Evolutionary conservation across 2,113 vertebrate genomes (phyloP).

Genomic region (Zapornia atra): DNA sequence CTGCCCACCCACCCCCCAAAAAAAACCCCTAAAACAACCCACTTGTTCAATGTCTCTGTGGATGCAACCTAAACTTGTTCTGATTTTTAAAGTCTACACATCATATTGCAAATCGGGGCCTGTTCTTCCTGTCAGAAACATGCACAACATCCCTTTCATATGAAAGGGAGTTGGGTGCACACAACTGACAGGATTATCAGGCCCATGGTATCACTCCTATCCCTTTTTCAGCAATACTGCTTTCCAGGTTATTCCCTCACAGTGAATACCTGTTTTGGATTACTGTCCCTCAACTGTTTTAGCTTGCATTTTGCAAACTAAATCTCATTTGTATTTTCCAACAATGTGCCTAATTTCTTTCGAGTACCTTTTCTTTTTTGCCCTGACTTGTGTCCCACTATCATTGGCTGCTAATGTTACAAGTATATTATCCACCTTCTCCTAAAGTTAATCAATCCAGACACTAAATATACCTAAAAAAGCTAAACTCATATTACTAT

Average conservation of each 20-base stretch:
- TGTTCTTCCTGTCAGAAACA: constrained; percentile 34
- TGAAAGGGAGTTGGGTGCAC: constrained; percentile 22
- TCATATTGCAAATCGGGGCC: background rate
- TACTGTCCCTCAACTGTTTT: background rate
- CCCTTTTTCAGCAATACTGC: constrained; percentile 57
- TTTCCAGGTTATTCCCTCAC: constrained; percentile 68
- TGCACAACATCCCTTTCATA: constrained; percentile 42
- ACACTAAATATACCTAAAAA: background rate
- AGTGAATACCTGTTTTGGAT: constrained; percentile 56
- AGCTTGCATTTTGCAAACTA: constrained; percentile 28
- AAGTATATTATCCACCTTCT: background rate
- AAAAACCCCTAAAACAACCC: background rate
- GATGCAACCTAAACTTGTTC: background rate
- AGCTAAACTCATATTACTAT: background rate
- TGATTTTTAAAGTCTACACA: background rate
- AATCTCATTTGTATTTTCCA: background rate
- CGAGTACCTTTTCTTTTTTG: background rate
- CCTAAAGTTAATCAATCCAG: background rate
- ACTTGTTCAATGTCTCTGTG: background rate
- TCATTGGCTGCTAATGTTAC: background rate
- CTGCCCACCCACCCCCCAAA: too few species aligned
- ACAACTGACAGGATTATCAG: constrained; percentile 59
- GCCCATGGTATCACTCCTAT: constrained; percentile 27
- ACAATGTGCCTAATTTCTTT: constrained; percentile 5
- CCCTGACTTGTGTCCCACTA: background rate